Evolutionary conservation across 2,113 vertebrate species (phyloP), one percentile per base, ranked within the genome.

Genomic region (Parus major): DNA sequence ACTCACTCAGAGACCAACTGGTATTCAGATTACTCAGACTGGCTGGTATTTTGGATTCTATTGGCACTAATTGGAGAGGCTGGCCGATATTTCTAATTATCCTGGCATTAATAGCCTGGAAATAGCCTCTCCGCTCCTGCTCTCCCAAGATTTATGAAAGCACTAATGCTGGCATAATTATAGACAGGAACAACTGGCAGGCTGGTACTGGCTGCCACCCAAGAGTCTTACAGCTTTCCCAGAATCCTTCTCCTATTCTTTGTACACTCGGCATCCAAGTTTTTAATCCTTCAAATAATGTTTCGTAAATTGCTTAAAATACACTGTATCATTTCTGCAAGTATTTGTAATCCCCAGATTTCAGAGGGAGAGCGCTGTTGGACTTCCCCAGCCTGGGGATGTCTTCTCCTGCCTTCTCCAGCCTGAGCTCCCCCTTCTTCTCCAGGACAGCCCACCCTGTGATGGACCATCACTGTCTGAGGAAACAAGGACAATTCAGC

Each of bases 71-170:
- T 24, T 95, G 91, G 95, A 92, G 86, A 94, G 96, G 87, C 57
- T 98, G 96, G 97, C 94, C 90, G 94, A 93, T 97, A 98, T 97
- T 98, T 98, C 94, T 93, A 98, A 96, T 84, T 97, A 96, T 92
- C 77, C 97, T 97, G 94, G 95, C 93, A 97, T 97, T 97, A 97
- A 97, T 57, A 95, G 91, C 89, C 83, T 97, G 94, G 95, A 97
- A 97, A 96, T 59, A 84, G 95, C 81, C 61, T 97, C 93, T 96
- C 93, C 2, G 8, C 96, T 96, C 88, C 84, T 94, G 93, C 86
- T 78, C 96, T 95, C 88, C 81, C 95, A 86, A 94, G 97, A 94
- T 96, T 95, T 94, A 94, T 87, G 93, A 95, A 93, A 88, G 79
- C 88, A 93, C 95, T 93, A 94, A 83, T 95, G 81, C 93, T 96